phyloP scores from a whole-genome alignment of 2,113 vertebrate species.

The Oreotrochilus melanogaster region DNA sequence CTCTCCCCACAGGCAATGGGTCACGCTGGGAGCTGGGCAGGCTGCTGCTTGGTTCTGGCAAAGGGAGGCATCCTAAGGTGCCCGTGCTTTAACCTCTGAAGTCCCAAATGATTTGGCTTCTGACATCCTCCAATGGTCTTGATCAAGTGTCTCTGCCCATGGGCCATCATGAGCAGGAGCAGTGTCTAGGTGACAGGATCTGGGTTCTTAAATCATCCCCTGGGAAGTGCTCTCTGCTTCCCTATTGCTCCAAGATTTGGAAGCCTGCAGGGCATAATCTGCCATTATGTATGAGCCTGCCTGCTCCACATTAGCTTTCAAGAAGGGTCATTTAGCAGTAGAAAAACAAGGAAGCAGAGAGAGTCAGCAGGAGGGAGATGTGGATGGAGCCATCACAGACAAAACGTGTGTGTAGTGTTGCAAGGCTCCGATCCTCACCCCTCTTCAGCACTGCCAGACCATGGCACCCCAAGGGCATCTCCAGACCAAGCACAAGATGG shows the following conservation, averaged over 20 bases:
- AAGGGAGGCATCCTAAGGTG: neutral
- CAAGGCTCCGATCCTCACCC: neutral
- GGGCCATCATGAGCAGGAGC: fast-evolving
- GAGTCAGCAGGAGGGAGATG: neutral
- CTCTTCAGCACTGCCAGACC: neutral
- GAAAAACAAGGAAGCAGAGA: neutral
- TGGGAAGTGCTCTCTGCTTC: neutral
- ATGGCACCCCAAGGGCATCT: neutral
- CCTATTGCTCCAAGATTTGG: neutral
- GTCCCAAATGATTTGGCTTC: neutral
- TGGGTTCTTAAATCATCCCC: fast-evolving
- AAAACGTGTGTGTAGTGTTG: fast-evolving
- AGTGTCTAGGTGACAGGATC: neutral
- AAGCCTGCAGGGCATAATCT: neutral
- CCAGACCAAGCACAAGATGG: neutral
- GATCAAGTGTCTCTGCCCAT: neutral
- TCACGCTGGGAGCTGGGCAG: neutral
- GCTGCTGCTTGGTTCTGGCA: neutral
- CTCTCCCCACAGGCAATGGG: neutral
- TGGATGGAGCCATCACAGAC: fast-evolving
- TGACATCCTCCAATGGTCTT: neutral
- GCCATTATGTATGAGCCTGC: neutral
- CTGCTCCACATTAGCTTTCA: neutral
- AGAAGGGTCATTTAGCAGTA: neutral
- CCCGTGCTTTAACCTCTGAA: neutral